These are phyloP conservation scores for Mus caroli DNA, from an alignment of 2,797 vertebrate genomes.

Conservation along the genomic window DNA sequence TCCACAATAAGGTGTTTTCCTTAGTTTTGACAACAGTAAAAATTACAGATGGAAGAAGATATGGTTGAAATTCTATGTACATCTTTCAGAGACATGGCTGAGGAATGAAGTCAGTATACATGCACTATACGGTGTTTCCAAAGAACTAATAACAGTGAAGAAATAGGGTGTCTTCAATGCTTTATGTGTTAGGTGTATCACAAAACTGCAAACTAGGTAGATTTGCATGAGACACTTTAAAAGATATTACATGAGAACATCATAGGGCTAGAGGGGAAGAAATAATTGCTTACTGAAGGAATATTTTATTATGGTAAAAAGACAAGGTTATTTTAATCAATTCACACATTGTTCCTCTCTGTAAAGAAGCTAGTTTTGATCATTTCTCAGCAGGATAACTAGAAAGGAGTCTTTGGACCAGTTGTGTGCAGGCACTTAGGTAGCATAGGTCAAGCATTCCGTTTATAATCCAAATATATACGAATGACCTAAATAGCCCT, in stretches of 20 bases:
- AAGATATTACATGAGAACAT: slow-evolving; percentile 45
- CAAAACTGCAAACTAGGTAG: slow-evolving; percentile 1
- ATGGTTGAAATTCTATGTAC: slow-evolving; percentile 33
- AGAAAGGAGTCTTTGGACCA: neutral
- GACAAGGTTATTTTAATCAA: slow-evolving; percentile 8
- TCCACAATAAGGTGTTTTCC: neutral
- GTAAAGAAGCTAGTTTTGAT: slow-evolving; percentile 48
- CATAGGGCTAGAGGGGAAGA: neutral
- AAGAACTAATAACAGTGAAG: neutral
- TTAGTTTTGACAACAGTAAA: neutral
- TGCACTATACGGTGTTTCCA: neutral
- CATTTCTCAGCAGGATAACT: neutral
- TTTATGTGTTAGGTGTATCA: neutral
- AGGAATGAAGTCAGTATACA: neutral
- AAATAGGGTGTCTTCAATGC: neutral
- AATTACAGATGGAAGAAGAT: neutral
- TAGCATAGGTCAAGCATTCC: slow-evolving; percentile 54
- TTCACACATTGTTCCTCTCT: slow-evolving; percentile 37
- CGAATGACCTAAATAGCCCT: slow-evolving; percentile 73
- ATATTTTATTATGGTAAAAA: slow-evolving; percentile 61
- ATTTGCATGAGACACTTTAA: slow-evolving; percentile 49
- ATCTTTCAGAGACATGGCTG: neutral
- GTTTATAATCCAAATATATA: slow-evolving; percentile 69
- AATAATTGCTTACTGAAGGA: slow-evolving; percentile 42
- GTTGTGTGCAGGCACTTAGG: slow-evolving; percentile 44